Evolutionary conservation across 2,888 invertebrate genomes (phyloP), one percentile per base, ranked within the genome.

Genomic region (Plusia festucae): DNA sequence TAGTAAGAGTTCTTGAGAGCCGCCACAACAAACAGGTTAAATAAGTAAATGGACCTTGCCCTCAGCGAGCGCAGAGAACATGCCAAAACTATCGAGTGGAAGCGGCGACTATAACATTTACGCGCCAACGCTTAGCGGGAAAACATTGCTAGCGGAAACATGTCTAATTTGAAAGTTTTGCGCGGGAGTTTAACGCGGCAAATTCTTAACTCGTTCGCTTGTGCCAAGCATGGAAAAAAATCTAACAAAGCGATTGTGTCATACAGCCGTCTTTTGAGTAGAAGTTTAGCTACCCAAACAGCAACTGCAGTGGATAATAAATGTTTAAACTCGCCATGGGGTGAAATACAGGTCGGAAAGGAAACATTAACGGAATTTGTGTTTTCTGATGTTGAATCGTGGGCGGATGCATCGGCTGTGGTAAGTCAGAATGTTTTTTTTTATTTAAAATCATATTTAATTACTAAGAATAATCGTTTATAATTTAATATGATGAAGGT

Each of bases 341-440:
- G 95, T 72, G 93, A 95, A 75, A 93, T 95, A 27, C 89, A 93
- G 74, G 89, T 96, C 67, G 96, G 96, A 0, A 95, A 95, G 54
- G 94, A 95, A 84, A 94, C 96, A 58, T 85, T 97, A 63, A 95
- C 96, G 27, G 96, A 97, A 44, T 94, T 94, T 87, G 89, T 97
- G 63, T 97, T 96, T 91, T 91, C 93, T 70, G 94, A 96, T 76
- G 78, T 93, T 30, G 95, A 96, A 53, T 84, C 95, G 68, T 96
- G 96, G 95, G 89, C 95, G 11, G 95, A 96, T 76, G 91, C 95
- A 73, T 96, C 96, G 27, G 96, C 96, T 65, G 93, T 96, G 91
- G 97, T 97, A 92, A 96, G 96, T 96, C 44, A 46, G 34, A 58
- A 58, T 49, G 7, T 56, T 27, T 67, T 4, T 44, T 57, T 34